Percentiles rank a stretch among this genome's conserved stretches.
These are phyloP conservation scores for Drosophila helvetica DNA, from an alignment of 2,888 invertebrate species.

Conservation along the genomic window DNA sequence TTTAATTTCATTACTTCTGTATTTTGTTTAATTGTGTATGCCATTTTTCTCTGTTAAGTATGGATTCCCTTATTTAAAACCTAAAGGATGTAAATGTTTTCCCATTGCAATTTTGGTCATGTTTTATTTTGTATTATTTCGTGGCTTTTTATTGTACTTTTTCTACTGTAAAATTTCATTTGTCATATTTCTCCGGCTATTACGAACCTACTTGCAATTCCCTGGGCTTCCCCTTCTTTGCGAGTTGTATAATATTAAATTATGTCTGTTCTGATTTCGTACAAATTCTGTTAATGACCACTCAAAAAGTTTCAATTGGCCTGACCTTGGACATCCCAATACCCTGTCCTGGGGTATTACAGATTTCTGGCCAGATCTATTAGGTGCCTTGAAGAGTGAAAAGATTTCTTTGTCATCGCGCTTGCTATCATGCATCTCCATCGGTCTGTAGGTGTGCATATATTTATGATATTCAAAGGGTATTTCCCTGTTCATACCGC, in stretches of 20 bases:
- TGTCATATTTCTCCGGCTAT: background rate
- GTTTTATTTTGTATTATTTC: background rate
- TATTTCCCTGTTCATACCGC: background rate
- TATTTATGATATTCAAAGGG: background rate
- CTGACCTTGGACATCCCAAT: slow-evolving; percentile 23
- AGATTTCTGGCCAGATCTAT: too few relatives aligned
- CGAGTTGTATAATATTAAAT: slow-evolving; percentile 28
- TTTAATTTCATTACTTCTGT: too few relatives aligned
- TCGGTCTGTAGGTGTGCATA: too few relatives aligned
- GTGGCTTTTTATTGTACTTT: slow-evolving; percentile 1
- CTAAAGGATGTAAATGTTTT: too few relatives aligned
- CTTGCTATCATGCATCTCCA: too few relatives aligned
- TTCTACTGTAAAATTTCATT: background rate
- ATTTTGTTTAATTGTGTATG: too few relatives aligned
- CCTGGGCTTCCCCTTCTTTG: background rate
- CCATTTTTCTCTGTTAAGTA: too few relatives aligned
- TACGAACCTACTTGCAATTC: slow-evolving; percentile 24
- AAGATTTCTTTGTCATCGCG: too few relatives aligned
- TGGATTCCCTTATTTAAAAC: too few relatives aligned
- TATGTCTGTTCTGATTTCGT: slow-evolving; percentile 30
- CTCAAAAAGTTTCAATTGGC: slow-evolving; percentile 21
- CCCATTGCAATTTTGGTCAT: too few relatives aligned
- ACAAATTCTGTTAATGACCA: slow-evolving; percentile 16
- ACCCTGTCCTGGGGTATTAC: background rate
- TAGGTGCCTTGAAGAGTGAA: too few relatives aligned